These are phyloP conservation scores for Gymnogyps californianus DNA, from an alignment of 2,113 vertebrate species.

Conservation along the genomic window DNA sequence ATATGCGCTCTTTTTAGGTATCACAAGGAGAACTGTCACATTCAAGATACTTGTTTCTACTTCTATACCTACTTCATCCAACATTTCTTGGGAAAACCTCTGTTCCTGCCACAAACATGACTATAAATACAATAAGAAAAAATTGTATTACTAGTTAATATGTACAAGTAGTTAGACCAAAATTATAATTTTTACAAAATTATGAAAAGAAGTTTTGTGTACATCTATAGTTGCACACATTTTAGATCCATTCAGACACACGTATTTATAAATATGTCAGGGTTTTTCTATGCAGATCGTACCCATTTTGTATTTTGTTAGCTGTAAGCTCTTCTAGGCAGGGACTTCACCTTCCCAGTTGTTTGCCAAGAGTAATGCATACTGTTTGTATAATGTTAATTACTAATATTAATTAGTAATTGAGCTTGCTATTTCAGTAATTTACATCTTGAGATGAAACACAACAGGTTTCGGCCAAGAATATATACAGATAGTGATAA, in stretches of 20 bases:
- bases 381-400: background rate
- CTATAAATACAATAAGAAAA: background rate
- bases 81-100: background rate
- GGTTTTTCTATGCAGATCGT: background rate
- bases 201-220: background rate
- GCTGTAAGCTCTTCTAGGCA: background rate
- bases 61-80: background rate
- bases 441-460: background rate
- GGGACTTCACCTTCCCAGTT: background rate
- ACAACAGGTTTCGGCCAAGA: background rate
- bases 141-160: accelerated
- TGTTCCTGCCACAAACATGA: background rate
- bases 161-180: background rate
- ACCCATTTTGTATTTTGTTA: background rate
- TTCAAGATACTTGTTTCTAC: background rate
- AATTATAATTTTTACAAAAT: background rate
- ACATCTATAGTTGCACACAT: accelerated
- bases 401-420: background rate
- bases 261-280: accelerated
- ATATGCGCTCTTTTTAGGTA: background rate
- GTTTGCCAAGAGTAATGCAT: background rate
- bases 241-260: background rate
- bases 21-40: background rate
- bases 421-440: background rate
- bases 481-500: background rate